Base-by-base conservation (phyloP, 1,140 invertebrate genomes). In the Colletes gigas region DNA sequence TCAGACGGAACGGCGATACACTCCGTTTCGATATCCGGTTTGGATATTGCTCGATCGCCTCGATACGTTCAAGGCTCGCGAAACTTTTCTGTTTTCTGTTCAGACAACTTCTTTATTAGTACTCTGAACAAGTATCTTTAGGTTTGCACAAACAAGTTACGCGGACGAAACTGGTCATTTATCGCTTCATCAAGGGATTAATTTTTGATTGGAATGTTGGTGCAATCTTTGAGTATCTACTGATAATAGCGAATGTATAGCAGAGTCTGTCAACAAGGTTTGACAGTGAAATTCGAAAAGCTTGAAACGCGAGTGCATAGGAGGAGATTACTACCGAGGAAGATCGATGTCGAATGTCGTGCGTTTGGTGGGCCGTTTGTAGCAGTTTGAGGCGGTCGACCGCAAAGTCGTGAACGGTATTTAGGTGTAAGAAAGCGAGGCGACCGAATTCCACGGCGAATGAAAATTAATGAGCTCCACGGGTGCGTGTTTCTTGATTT, bases 391-490 rank as follows among this genome's bases (percentile, higher is more conserved):
- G 41, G 0, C 12, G 1, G 15, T 17, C 15, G 19, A 14, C 62
- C 39, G 15, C 63, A 12, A 41, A 54, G 19, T 19, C 50, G 17
- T 54, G 39, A n/a, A 55, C 15, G 59, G 21, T 63, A 10, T 66
- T 55, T 6, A n/a, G 52, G 8, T 8, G 6, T 6, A 68, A 77
- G 44, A 50, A 39, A 60, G 21, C 6, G 55, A 19, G 39, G 12
- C 47, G 47, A 50, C n/a, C n/a, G 67, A 39, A 63, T 71, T 71
- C 68, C 50, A 50, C 30, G n/a, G 15, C 15, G n/a, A 39, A 63
- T 71, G 59, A 63, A 71, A 78, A 71, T 80, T 66, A 60, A 80
- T 47, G 71, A 63, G 70, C 44, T 30, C 41, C 17, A 6, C 52
- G 9, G 4, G 50, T 47, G 21, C 60, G 71, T 30, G 15, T 68